Evolutionary conservation across 2,888 invertebrate species (phyloP), one percentile per base, ranked within the genome.

Genomic region (Tetragonula carbonaria): DNA sequence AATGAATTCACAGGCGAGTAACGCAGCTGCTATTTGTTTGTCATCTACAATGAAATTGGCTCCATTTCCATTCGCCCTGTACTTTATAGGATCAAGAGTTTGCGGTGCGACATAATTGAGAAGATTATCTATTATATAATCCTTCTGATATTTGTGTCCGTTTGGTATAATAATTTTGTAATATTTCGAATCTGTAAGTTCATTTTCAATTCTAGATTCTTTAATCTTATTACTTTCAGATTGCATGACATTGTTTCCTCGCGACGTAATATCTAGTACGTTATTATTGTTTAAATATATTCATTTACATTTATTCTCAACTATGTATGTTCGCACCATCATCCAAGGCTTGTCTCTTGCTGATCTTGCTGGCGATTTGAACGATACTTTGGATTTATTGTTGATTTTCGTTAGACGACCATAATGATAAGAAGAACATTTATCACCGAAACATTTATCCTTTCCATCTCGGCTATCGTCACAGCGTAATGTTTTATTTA

Each of bases 11-110:
- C 96, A 95, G 86, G 95, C 95, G 84, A 96, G 95, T n/a, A 98
- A 94, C 86, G 96, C 96, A 88, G 97, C 96, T 0, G 98, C 98
- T 53, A 96, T 95, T 91, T 96, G 96, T 28, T 95, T 96, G 92
- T 97, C 97, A 91, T 98, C 98, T 0, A 98, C 96, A 92, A 96
- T 98, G 93, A 98, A 98, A 2, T 96, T 94, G 0, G 96, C 96
- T 87, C 96, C 96, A 88, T 96, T 96, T 18, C 97, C 96, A 87
- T 95, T 95, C 28, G 93, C 88, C 88, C 94, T 94, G 94, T 96
- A 28, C 28, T 28, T 28, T 28, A 28, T 28, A 28, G 28, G 28
- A 28, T 1, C 28, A 28, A 28, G 28, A 96, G 96, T 95, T 55
- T 96, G 95, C 2, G 97, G 97, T 2, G 96, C 95, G 23, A 97